phyloP scores from a whole-genome alignment of 2,888 invertebrate species.

The Leptinotarsa peninsularis region DNA sequence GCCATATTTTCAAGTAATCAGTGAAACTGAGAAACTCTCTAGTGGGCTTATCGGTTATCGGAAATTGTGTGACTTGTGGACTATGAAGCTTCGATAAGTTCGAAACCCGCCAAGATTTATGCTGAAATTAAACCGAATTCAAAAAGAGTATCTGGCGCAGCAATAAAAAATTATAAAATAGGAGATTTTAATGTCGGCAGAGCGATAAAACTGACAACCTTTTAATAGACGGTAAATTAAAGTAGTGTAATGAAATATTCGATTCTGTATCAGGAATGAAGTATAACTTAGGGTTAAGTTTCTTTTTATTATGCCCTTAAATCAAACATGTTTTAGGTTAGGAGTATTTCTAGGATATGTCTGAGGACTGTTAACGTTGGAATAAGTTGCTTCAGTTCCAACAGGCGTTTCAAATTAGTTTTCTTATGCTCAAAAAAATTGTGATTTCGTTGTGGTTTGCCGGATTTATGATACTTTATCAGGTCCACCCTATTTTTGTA shows the following conservation, averaged over 20 bases:
- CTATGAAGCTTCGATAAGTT: slow-evolving; percentile 52
- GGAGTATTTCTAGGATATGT: neutral
- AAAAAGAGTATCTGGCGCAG: neutral
- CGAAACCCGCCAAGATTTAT: slow-evolving; percentile 42
- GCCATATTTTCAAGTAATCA: slow-evolving; percentile 17
- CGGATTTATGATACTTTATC: too few relatives aligned
- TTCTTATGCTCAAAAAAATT: too few relatives aligned
- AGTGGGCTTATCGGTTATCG: slow-evolving; percentile 44
- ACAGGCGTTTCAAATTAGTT: too few relatives aligned
- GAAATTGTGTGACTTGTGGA: slow-evolving; percentile 58
- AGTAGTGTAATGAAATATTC: slow-evolving; percentile 16
- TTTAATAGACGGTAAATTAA: slow-evolving; percentile 43
- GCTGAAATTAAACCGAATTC: slow-evolving; percentile 34
- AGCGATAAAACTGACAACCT: slow-evolving; percentile 39
- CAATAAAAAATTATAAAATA: slow-evolving; percentile 37
- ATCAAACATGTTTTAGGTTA: neutral
- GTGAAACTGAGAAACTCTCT: slow-evolving; percentile 17
- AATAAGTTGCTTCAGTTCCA: too few relatives aligned
- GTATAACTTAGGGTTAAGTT: neutral
- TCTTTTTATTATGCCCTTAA: slow-evolving; percentile 1
- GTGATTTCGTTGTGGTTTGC: too few relatives aligned
- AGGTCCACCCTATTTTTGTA: too few relatives aligned
- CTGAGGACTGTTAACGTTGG: too few relatives aligned
- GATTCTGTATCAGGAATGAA: neutral
- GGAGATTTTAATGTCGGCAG: slow-evolving; percentile 29